Base-by-base conservation (phyloP, 2,113 vertebrate species). In the Arenaria interpres region DNA sequence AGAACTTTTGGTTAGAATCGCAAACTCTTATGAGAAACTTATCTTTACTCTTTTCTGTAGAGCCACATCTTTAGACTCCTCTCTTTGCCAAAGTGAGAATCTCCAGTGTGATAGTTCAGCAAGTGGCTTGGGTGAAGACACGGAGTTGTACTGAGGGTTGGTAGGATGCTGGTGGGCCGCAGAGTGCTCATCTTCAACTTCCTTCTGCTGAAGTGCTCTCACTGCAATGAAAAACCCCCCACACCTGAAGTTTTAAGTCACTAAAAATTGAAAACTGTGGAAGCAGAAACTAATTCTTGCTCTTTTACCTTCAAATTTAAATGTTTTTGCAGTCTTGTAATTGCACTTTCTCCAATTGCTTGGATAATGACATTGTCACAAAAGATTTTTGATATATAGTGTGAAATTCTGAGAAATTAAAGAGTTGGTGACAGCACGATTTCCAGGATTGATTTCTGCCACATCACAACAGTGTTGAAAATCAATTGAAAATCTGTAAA, bases 391-490 rank as follows among this genome's bases (percentile, higher is more conserved):
- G 46, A 88, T 78, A 19, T 3, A 11, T 18, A n/a, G 10, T 20
- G 32, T 57, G 37, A 67, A 92, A 50, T 90, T 94, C 89, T 93
- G 54, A 51, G 87, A 90, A 91, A 78, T 90, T 27, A 60, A 75
- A 72, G 71, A 89, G 45, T 43, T 88, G 32, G 20, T 91, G 82
- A 85, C 81, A 95, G 78, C 2, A 8, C 53, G 68, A 89, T 84
- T 97, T 95, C 73, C 41, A 77, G 63, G 62, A 67, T 50, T 82
- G 45, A 88, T 85, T 96, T 93, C 68, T 93, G 39, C 83, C 54
- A 69, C 46, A 32, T 69, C 69, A 56, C 0, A 45, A 27, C 32
- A 64, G 12, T 46, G 41, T n/a, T 69, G 77, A 86, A 93, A 95
- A 92, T 76, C 69, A 85, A 16, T 22, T 76, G 57, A 76, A 90